These are phyloP conservation scores for Callopanchax toddi DNA, from an alignment of 2,113 vertebrate genomes.

Conservation along the genomic window DNA sequence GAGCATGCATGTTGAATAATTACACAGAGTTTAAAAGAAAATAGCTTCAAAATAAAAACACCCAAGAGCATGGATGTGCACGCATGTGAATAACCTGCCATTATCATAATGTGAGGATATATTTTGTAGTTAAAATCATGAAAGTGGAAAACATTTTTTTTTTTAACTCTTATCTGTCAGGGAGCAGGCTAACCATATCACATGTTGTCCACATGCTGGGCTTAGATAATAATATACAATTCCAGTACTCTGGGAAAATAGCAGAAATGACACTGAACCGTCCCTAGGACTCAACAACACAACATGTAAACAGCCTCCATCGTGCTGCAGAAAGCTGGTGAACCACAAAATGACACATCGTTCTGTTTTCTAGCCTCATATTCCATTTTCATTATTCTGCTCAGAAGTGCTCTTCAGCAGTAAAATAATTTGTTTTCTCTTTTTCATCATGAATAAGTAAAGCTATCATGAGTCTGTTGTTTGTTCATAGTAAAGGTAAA, in stretches of 20 bases:
- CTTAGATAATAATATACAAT: slow-evolving; percentile 27
- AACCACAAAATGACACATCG: background rate
- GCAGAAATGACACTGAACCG: slow-evolving; percentile 9
- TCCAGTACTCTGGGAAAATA: slow-evolving; percentile 26
- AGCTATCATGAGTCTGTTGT: too few relatives aligned
- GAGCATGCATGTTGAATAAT: slow-evolving; percentile 51
- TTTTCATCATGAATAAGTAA: too few relatives aligned
- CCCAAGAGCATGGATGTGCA: slow-evolving; percentile 42
- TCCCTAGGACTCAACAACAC: background rate
- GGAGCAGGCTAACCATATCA: background rate
- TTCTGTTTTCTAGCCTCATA: slow-evolving; percentile 5
- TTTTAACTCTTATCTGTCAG: slow-evolving; percentile 4
- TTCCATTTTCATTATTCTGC: background rate
- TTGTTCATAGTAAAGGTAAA: too few relatives aligned
- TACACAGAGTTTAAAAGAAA: slow-evolving; percentile 37
- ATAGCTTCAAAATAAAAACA: background rate
- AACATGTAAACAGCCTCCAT: background rate
- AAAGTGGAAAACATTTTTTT: background rate
- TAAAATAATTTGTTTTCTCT: too few relatives aligned
- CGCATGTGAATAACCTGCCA: slow-evolving; percentile 46
- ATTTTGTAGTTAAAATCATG: slow-evolving; percentile 25
- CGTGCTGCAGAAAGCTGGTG: background rate
- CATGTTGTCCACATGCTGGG: slow-evolving; percentile 1
- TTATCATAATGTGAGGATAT: slow-evolving; percentile 51
- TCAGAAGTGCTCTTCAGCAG: too few relatives aligned